These are phyloP conservation scores for Zygogramma bicolorata DNA, from an alignment of 2,888 invertebrate species.

Conservation along the genomic window DNA sequence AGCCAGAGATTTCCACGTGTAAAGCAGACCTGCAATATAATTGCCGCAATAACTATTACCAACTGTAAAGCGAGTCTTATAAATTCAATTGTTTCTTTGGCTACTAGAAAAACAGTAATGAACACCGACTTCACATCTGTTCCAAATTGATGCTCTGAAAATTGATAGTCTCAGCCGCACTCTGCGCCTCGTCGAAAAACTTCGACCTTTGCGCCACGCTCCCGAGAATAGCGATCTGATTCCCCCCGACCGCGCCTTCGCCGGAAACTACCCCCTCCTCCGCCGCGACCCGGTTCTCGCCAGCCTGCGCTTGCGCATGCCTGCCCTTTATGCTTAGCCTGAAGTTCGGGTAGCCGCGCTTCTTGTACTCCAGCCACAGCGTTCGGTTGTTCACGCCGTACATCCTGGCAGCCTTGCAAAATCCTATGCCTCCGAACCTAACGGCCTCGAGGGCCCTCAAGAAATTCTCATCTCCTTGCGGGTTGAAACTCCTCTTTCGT, in stretches of 20 bases:
- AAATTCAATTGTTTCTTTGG: background rate
- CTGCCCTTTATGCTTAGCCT: constrained; percentile 83
- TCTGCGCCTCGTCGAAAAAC: constrained; percentile 56
- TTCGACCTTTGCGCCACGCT: constrained; percentile 68
- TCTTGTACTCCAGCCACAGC: constrained; percentile 87
- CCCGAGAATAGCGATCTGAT: constrained; percentile 76
- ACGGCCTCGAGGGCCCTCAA: constrained; percentile 85
- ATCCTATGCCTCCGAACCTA: constrained; percentile 85
- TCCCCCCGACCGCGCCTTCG: constrained; percentile 54
- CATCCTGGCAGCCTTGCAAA: constrained; percentile 86
- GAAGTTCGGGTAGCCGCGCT: constrained; percentile 85
- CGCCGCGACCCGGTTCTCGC: constrained; percentile 49
- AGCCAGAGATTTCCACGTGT: too few species aligned
- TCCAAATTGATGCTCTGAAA: constrained; percentile 83
- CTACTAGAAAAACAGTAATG: background rate
- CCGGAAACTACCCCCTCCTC: constrained; percentile 57
- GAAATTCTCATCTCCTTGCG: constrained; percentile 87
- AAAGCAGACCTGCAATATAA: too few species aligned
- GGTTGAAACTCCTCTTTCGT: constrained; percentile 81
- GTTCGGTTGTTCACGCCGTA: constrained; percentile 89
- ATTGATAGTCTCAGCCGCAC: constrained; percentile 68
- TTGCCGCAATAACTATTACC: too few species aligned
- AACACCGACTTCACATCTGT: constrained; percentile 73
- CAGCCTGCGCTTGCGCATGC: constrained; percentile 70
- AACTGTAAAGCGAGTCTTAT: background rate